Conservation (phyloP, 1,140 invertebrate species). For the Himalopsyche phryganea region DNA sequence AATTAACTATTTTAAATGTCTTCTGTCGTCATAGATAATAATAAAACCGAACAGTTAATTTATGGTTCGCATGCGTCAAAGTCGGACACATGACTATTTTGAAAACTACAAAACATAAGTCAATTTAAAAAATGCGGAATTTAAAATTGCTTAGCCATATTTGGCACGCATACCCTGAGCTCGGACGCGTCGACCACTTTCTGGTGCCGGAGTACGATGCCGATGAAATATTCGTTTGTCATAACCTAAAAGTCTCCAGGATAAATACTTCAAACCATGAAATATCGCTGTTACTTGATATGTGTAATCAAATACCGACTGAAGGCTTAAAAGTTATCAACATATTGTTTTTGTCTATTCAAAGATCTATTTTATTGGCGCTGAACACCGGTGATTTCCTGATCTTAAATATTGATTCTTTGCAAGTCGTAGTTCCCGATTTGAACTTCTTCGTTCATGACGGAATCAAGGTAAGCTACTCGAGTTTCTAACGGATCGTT, state of each 20-base stretch:
- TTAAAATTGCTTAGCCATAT: conserved; percentile 36
- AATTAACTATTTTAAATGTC: too few relatives aligned
- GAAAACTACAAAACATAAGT: too few relatives aligned
- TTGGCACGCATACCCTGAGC: conserved; percentile 32
- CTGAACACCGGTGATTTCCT: conserved; percentile 43
- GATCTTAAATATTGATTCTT: conserved; percentile 33
- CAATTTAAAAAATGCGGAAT: conserved; percentile 38
- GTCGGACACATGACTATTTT: too few relatives aligned
- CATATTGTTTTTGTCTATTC: conserved; percentile 42
- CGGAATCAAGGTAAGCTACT: conserved; percentile 43
- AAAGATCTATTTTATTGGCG: conserved; percentile 40
- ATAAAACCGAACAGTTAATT: too few relatives aligned
- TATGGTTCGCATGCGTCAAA: too few relatives aligned
- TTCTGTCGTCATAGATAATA: too few relatives aligned
- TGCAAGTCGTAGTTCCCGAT: conserved; percentile 36
- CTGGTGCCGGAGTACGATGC: conserved; percentile 38
- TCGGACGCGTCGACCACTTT: conserved; percentile 35
- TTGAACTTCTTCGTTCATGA: conserved; percentile 40
- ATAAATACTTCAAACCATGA: conserved; percentile 37
- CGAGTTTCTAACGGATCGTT: conserved; percentile 9
- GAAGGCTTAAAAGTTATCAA: conserved; percentile 39
- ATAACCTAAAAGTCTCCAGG: conserved; percentile 42
- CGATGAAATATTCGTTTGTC: conserved; percentile 41
- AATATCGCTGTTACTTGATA: conserved; percentile 39
- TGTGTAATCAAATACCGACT: conserved; percentile 36